phyloP scores from a whole-genome alignment of 2,113 vertebrate species.

The Arizona elegans region DNA sequence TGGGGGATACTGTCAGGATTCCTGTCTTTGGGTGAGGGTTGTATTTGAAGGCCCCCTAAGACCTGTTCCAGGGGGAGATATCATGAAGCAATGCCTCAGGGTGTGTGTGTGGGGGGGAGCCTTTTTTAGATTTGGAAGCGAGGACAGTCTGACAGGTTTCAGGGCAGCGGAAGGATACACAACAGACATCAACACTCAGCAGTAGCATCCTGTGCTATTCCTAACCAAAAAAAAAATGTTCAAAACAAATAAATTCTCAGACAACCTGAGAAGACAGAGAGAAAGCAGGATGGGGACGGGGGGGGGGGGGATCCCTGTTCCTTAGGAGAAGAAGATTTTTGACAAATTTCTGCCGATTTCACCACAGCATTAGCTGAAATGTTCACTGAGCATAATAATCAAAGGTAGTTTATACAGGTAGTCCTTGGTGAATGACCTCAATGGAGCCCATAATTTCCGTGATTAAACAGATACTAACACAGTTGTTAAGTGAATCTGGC shows the following conservation, averaged over 20 bases:
- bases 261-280: not conserved
- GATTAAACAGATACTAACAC: not conserved
- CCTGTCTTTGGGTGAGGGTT: not conserved
- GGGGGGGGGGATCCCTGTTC: not conserved
- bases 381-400: not conserved
- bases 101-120: not conserved
- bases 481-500: not conserved
- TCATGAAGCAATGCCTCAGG: not conserved
- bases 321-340: not conserved
- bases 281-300: not conserved
- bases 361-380: not conserved
- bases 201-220: not conserved
- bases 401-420: not conserved
- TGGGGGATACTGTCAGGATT: not conserved
- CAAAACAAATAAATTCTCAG: not conserved
- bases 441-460: not conserved
- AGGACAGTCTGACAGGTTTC: not conserved
- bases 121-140: not conserved
- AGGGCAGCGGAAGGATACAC: not conserved
- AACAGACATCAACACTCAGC: not conserved
- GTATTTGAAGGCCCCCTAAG: not conserved
- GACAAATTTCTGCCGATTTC: not conserved
- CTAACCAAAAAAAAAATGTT: not conserved
- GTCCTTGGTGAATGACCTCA: no score
- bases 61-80: not conserved